These are phyloP conservation scores for Cataglyphis rosenhaueri DNA, from an alignment of 2,888 invertebrate species.

Conservation along the genomic window DNA sequence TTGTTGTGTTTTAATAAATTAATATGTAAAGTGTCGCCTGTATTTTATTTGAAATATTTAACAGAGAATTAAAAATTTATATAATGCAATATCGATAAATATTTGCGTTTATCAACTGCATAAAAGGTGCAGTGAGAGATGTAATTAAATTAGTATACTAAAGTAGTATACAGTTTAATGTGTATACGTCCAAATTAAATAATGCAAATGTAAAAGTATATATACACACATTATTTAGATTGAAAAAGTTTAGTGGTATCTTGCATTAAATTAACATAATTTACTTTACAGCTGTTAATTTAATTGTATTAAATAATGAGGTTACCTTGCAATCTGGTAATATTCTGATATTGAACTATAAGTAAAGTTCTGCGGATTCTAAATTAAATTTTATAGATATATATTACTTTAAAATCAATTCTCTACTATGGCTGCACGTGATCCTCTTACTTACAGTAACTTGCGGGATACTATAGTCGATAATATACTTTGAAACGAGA, in stretches of 20 bases:
- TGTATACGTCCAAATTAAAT: constrained; percentile 5
- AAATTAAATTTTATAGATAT: constrained; percentile 45
- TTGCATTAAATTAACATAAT: constrained; percentile 1
- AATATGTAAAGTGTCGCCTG: neutral
- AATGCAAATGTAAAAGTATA: neutral
- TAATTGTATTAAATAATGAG: constrained; percentile 2
- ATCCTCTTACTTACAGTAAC: constrained; percentile 39
- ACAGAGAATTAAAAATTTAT: neutral
- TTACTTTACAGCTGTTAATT: neutral
- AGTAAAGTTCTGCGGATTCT: constrained; percentile 1
- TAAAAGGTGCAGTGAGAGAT: constrained; percentile 14
- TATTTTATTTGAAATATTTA: constrained; percentile 22
- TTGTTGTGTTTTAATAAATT: constrained; percentile 2
- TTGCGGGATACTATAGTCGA: constrained; percentile 10
- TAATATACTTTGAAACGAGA: constrained; percentile 26
- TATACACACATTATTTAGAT: neutral
- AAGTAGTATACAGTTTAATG: neutral
- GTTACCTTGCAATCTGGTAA: neutral
- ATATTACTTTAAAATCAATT: constrained; percentile 46
- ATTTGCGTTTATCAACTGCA: neutral
- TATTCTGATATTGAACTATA: neutral
- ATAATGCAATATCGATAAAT: neutral
- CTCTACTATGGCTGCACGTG: constrained; percentile 41
- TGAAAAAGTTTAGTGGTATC: neutral
- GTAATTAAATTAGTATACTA: too few relatives aligned